Conservation (phyloP, 2,113 vertebrate species). For the Toxostoma redivivum region DNA sequence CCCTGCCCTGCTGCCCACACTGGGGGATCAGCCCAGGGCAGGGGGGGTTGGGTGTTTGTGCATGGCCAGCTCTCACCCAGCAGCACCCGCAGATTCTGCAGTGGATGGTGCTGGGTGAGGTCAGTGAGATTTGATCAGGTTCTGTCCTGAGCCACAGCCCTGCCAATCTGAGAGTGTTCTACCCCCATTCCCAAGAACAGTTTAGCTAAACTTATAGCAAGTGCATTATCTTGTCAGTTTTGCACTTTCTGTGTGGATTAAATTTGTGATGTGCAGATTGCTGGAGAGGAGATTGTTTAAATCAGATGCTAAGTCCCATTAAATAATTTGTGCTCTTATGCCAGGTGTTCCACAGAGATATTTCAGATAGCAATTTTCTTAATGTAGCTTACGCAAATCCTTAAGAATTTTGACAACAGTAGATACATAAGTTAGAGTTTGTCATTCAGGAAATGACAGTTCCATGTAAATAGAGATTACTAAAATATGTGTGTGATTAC, state of each 20-base stretch:
- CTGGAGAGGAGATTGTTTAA: not conserved
- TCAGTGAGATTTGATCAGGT: not conserved
- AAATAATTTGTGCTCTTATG: not conserved
- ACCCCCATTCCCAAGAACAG: not conserved
- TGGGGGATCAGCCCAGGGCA: not conserved
- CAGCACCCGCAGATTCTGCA: not conserved
- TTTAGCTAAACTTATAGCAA: not conserved
- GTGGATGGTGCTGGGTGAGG: no score
- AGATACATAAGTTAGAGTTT: not conserved
- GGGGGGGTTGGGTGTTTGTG: not conserved
- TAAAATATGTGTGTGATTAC: not conserved
- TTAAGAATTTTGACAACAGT: not conserved
- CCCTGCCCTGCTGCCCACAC: not conserved
- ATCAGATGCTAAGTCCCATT: not conserved
- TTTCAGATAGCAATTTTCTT: constrained; percentile 5
- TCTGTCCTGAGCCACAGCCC: rapidly evolving
- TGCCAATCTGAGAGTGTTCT: not conserved
- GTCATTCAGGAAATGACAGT: not conserved
- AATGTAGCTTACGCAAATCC: not conserved
- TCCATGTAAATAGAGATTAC: not conserved
- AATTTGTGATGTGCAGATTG: not conserved
- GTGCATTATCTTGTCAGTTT: not conserved
- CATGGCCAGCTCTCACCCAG: not conserved
- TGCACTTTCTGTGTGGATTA: not conserved
- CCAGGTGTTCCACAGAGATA: not conserved